phyloP scores from a whole-genome alignment of 1,140 invertebrate genomes.

The Drosophila biarmipes region DNA sequence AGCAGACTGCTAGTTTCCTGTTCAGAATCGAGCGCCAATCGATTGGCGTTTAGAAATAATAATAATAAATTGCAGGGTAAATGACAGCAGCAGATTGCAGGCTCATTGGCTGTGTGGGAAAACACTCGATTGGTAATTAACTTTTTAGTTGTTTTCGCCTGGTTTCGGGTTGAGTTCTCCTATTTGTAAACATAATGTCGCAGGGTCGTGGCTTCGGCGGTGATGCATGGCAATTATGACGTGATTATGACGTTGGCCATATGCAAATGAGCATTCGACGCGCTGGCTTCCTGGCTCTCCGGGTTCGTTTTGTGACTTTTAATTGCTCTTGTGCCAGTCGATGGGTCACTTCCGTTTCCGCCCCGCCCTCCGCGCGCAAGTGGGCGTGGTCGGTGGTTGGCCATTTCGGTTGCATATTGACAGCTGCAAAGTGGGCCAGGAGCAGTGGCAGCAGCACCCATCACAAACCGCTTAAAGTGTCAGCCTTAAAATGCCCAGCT shows the following conservation, averaged over 20 bases:
- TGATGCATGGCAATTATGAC: slow-evolving; percentile 65
- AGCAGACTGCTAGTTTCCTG: slow-evolving; percentile 16
- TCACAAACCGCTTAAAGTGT: slow-evolving; percentile 52
- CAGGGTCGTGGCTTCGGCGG: slow-evolving; percentile 1
- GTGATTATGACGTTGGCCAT: slow-evolving; percentile 65
- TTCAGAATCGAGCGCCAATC: not conserved
- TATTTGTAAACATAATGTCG: not conserved
- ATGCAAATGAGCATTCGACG: slow-evolving; percentile 57
- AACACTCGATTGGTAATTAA: slow-evolving; percentile 49
- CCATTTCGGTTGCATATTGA: slow-evolving; percentile 37
- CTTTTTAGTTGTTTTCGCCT: slow-evolving; percentile 41
- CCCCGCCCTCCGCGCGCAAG: not conserved
- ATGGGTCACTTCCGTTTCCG: slow-evolving; percentile 33
- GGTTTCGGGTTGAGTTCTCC: slow-evolving; percentile 2
- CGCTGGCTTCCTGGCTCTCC: slow-evolving; percentile 3
- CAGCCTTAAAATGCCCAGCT: slow-evolving; percentile 50
- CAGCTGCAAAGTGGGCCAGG: slow-evolving; percentile 7
- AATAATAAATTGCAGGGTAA: slow-evolving; percentile 42
- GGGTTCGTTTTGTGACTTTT: slow-evolving; percentile 46
- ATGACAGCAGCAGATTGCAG: slow-evolving; percentile 33
- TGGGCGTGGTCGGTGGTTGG: slow-evolving; percentile 10
- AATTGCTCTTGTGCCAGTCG: slow-evolving; percentile 52
- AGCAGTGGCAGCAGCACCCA: slow-evolving; percentile 6
- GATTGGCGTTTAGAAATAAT: slow-evolving; percentile 52
- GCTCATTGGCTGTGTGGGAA: slow-evolving; percentile 5